phyloP scores from a whole-genome alignment of 2,113 vertebrate genomes.

The Zootoca vivipara region DNA sequence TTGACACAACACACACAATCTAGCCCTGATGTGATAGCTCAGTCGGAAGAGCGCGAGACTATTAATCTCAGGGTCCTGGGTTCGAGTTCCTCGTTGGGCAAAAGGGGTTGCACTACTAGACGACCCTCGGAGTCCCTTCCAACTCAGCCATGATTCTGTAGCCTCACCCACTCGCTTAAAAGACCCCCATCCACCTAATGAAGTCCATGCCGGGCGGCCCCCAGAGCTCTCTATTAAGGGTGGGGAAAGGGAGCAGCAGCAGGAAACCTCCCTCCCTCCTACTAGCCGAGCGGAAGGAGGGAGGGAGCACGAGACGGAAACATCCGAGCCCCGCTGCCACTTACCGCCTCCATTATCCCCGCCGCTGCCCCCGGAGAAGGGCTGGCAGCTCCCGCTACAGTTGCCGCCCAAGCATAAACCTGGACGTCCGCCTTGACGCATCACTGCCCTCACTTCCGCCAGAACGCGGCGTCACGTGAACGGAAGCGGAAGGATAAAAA shows the following conservation, averaged over 20 bases:
- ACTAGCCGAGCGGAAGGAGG: too few relatives aligned
- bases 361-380: not conserved
- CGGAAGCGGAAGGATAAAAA: not conserved
- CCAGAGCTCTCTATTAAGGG: not conserved
- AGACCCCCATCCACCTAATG: not conserved
- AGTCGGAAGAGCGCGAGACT: too few relatives aligned
- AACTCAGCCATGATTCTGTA: too few relatives aligned
- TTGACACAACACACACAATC: too few relatives aligned
- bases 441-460: constrained; percentile 22
- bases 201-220: not conserved
- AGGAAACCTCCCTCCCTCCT: not conserved
- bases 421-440: not conserved
- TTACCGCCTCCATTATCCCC: constrained; percentile 23
- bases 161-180: not conserved
- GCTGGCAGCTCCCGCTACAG: too few relatives aligned
- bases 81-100: too few relatives aligned
- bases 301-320: too few relatives aligned
- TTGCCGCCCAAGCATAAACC: not conserved
- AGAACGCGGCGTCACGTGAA: not conserved
- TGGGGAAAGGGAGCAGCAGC: not conserved
- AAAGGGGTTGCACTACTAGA: too few relatives aligned
- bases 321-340: not conserved
- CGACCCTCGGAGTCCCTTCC: too few relatives aligned
- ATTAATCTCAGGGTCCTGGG: too few relatives aligned
- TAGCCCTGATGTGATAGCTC: too few relatives aligned